phyloP scores from a whole-genome alignment of 2,113 vertebrate genomes.

The Telmatochromis bifrenatus region DNA sequence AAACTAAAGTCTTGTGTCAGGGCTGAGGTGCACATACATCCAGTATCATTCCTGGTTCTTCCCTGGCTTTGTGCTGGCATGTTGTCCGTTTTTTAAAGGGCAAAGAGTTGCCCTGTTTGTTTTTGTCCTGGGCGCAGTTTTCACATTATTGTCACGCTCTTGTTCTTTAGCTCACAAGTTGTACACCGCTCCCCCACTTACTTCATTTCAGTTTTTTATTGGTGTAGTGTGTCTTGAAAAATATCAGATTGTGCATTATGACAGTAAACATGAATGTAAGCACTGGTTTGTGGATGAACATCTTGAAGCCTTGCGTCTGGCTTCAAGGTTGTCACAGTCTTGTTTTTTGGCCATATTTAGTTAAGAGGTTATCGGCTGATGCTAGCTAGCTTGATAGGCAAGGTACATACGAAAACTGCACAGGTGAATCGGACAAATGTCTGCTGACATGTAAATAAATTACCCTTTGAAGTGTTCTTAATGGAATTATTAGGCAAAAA shows the following conservation, averaged over 20 bases:
- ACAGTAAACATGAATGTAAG: background rate
- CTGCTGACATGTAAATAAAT: background rate
- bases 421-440: background rate
- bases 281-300: background rate
- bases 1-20: background rate
- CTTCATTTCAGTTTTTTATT: accelerated
- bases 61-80: background rate
- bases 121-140: background rate
- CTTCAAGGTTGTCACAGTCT: background rate
- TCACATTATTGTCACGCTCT: background rate
- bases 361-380: background rate
- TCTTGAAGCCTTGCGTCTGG: accelerated
- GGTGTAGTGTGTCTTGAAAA: background rate
- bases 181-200: accelerated
- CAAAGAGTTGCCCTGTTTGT: background rate
- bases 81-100: background rate
- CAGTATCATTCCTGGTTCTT: background rate
- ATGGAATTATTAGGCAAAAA: background rate
- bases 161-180: background rate
- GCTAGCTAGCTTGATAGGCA: no score
- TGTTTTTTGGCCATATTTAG: background rate
- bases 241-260: background rate
- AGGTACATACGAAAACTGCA: no score
- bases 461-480: background rate
- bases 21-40: background rate